A percentile compares a stretch with the other conserved stretches of the same genome.
These are phyloP conservation scores for Hymenopus coronatus DNA, from an alignment of 2,888 invertebrate genomes.

Conservation along the genomic window DNA sequence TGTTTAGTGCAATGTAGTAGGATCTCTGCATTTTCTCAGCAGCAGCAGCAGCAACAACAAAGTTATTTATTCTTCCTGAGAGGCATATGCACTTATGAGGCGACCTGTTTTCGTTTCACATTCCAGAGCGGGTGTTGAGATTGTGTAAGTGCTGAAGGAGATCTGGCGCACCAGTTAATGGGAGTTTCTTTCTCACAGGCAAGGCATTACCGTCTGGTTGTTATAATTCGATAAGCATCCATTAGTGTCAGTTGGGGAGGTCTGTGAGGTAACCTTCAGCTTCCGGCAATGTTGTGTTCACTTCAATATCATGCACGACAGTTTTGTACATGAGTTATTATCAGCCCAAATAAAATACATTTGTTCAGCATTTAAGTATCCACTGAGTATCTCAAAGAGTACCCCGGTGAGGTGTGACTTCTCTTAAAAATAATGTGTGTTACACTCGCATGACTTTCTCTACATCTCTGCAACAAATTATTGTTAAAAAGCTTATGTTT, in stretches of 20 bases:
- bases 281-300: neutral
- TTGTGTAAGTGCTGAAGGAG: neutral
- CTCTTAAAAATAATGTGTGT: too few species aligned
- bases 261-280: neutral
- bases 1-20: neutral
- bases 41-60: neutral
- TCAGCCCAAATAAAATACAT: too few species aligned
- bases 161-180: neutral
- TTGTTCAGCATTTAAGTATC: too few species aligned
- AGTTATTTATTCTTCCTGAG: neutral
- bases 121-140: neutral
- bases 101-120: neutral
- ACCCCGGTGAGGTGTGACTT: too few species aligned
- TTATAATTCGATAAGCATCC: constrained; percentile 11
- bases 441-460: too few species aligned
- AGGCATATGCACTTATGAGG: neutral
- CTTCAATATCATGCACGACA: too few species aligned
- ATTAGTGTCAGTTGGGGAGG: neutral
- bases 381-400: too few species aligned
- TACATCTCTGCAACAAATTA: too few species aligned
- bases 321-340: too few species aligned
- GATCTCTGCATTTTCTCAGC: neutral
- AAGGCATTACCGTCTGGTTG: neutral
- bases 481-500: too few species aligned
- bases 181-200: neutral